Percentiles rank a stretch among this genome's conserved stretches.
Conservation (phyloP, 2,888 invertebrate genomes). For the Barypeithes pellucidus region DNA sequence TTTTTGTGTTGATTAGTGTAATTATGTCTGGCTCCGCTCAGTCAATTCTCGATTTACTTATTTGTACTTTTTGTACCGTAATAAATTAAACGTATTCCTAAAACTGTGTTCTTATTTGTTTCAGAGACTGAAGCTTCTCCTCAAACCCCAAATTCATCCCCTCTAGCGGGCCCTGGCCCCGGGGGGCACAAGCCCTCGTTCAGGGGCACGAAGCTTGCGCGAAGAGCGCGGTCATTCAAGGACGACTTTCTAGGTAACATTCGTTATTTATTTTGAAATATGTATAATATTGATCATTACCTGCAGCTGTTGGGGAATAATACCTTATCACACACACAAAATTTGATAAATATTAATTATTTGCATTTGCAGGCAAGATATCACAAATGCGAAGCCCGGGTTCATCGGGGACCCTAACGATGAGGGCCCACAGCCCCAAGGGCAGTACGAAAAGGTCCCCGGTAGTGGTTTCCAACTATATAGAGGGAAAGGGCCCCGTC, state of each 20-base stretch:
- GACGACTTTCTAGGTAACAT: slow-evolving; percentile 82
- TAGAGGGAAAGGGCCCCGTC: slow-evolving; percentile 63
- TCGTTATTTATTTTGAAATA: neutral
- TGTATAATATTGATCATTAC: neutral
- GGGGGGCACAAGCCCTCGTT: slow-evolving; percentile 84
- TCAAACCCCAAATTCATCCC: slow-evolving; percentile 60
- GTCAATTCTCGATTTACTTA: too few relatives aligned
- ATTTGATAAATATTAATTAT: neutral
- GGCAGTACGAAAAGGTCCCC: slow-evolving; percentile 65
- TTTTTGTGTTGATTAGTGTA: too few relatives aligned
- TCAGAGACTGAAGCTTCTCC: slow-evolving; percentile 65
- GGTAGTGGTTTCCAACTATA: slow-evolving; percentile 53
- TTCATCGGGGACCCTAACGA: slow-evolving; percentile 40
- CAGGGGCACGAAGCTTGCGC: slow-evolving; percentile 89
- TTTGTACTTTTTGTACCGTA: too few relatives aligned
- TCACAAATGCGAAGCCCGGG: slow-evolving; percentile 90
- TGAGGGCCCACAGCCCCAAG: slow-evolving; percentile 70
- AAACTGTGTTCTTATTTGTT: slow-evolving; percentile 53
- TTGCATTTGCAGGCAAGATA: slow-evolving; percentile 76
- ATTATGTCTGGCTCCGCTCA: too few relatives aligned
- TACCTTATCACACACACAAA: too few relatives aligned
- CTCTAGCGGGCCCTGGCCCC: slow-evolving; percentile 70
- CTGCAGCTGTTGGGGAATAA: too few relatives aligned
- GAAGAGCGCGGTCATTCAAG: slow-evolving; percentile 92
- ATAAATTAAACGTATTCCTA: too few relatives aligned